Conservation (phyloP, 2,113 vertebrate genomes). For the Gymnorhina tibicen region DNA sequence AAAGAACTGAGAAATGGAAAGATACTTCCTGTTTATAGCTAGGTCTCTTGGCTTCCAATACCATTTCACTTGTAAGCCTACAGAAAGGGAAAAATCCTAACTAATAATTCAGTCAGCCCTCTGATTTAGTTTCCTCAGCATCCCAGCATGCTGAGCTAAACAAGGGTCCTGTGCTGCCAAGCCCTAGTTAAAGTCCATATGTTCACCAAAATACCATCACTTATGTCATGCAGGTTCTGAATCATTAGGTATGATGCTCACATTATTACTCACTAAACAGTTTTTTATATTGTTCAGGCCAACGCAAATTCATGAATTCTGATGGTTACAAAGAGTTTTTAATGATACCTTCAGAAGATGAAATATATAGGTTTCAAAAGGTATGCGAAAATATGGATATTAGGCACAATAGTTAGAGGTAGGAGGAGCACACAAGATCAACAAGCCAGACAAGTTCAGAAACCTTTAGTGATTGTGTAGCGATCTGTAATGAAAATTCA, state of each 20-base stretch:
- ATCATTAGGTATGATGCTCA: conserved; percentile 59
- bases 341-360: conserved; percentile 41
- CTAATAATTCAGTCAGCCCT: background rate
- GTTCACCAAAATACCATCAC: conserved; percentile 42
- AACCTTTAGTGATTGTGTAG: conserved; percentile 52
- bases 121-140: conserved; percentile 2
- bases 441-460: conserved; percentile 59
- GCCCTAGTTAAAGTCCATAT: conserved; percentile 61
- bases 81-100: background rate
- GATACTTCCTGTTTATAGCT: background rate
- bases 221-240: conserved; percentile 53
- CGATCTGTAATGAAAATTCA: conserved; percentile 58
- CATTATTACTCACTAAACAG: conserved; percentile 47
- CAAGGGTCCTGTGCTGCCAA: conserved; percentile 15
- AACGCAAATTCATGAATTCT: conserved; percentile 61
- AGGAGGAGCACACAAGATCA: conserved; percentile 50
- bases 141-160: background rate
- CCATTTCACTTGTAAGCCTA: background rate
- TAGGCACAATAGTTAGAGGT: conserved; percentile 33
- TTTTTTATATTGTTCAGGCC: background rate
- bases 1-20: background rate
- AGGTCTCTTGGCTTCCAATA: background rate
- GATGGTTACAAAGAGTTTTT: conserved; percentile 40
- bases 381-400: conserved; percentile 45
- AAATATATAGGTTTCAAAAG: conserved; percentile 56